Conservation (phyloP, 2,888 invertebrate genomes). For the Chelonus formosanus region DNA sequence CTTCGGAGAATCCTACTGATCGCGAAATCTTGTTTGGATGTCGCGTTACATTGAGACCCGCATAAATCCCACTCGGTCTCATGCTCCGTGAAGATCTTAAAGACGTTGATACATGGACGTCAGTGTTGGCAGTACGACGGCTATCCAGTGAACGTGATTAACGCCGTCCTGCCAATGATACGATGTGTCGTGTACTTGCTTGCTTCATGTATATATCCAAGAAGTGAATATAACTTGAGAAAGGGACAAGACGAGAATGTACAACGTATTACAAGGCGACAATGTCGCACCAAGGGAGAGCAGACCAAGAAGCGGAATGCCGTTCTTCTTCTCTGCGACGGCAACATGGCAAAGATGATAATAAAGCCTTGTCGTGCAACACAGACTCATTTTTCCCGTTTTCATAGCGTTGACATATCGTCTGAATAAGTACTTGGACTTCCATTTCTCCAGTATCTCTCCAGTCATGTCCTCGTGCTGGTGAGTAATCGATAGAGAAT, state of each 20-base stretch:
- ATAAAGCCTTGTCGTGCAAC: conserved; percentile 26
- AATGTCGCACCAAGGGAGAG: conserved; percentile 35
- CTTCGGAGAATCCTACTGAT: not conserved
- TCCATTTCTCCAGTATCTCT: too few relatives aligned
- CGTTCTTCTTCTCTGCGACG: conserved; percentile 31
- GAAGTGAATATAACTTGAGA: conserved; percentile 10
- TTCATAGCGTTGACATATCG: conserved; percentile 18
- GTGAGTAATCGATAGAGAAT: conserved; percentile 33
- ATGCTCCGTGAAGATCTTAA: conserved; percentile 45
- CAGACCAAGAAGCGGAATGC: conserved; percentile 23
- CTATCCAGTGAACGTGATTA: conserved; percentile 54
- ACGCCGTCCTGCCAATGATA: conserved; percentile 44
- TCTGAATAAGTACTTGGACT: not conserved
- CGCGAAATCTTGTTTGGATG: conserved; percentile 2
- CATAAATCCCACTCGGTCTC: conserved; percentile 37
- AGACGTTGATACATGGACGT: conserved; percentile 59
- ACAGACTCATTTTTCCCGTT: conserved; percentile 16
- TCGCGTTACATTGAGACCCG: conserved; percentile 33
- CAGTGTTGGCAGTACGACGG: conserved; percentile 42
- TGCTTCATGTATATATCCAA: conserved; percentile 10
- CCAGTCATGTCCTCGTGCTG: conserved; percentile 5
- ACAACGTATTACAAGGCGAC: conserved; percentile 37
- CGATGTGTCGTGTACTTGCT: conserved; percentile 39
- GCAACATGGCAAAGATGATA: conserved; percentile 36
- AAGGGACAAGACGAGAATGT: conserved; percentile 24